phyloP scores from a whole-genome alignment of 2,888 invertebrate species.

The Ichneumoninae sp. region DNA sequence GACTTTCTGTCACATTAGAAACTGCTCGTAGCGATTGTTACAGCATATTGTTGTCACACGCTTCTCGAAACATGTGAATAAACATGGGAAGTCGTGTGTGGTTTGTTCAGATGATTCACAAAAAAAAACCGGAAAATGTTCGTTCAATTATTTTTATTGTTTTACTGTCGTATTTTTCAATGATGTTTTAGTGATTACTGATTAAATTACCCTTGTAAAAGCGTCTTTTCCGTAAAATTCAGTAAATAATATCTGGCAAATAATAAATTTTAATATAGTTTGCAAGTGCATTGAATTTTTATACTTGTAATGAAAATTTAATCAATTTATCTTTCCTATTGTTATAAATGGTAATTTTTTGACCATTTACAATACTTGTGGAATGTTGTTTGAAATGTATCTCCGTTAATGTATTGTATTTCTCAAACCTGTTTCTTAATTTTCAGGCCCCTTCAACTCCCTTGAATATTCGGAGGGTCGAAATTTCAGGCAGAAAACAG shows the following conservation, averaged over 20 bases:
- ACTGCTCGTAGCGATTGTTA: not conserved
- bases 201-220: not conserved
- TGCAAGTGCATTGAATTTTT: not conserved
- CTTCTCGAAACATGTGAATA: not conserved
- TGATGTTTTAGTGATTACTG: not conserved
- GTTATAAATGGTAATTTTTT: too few species aligned
- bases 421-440: not conserved
- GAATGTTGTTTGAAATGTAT: too few species aligned
- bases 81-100: not conserved
- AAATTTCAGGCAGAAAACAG: constrained; percentile 33
- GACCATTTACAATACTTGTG: too few species aligned
- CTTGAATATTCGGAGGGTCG: constrained; percentile 22
- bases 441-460: constrained; percentile 26
- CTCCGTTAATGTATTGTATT: too few species aligned
- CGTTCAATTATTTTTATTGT: not conserved
- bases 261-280: not conserved
- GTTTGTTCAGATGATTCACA: not conserved
- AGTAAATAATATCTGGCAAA: not conserved
- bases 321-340: not conserved
- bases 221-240: not conserved
- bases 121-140: not conserved
- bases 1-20: not conserved
- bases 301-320: not conserved
- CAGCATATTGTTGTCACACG: not conserved
- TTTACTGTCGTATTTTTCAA: not conserved